These are phyloP conservation scores for Dromius quadrimaculatus DNA, from an alignment of 2,888 invertebrate species.

Conservation along the genomic window DNA sequence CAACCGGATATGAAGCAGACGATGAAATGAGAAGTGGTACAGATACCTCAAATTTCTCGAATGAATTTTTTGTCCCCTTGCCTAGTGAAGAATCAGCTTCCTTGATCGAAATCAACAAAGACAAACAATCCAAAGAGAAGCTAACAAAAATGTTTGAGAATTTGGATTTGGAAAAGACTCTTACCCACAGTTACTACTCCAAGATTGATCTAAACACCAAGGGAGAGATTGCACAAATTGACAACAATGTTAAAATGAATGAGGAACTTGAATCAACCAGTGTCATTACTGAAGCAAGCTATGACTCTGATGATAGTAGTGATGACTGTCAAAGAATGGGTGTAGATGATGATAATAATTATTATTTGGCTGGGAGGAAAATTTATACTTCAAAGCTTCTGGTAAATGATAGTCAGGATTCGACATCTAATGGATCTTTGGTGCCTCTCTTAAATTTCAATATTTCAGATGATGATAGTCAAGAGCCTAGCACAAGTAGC, in stretches of 20 bases:
- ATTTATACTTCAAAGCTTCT: constrained; percentile 3
- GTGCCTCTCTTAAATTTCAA: constrained; percentile 3
- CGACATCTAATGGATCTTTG: not conserved
- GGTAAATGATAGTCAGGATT: not conserved
- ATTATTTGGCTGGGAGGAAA: not conserved
- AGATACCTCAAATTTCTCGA: too few species aligned
- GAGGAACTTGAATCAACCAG: not conserved
- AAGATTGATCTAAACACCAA: constrained; percentile 2
- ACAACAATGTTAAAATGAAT: constrained; percentile 18
- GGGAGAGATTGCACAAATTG: constrained; percentile 17
- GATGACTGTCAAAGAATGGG: constrained; percentile 1
- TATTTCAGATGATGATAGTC: constrained; percentile 9
- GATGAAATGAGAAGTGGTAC: too few species aligned
- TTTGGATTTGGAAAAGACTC: not conserved
- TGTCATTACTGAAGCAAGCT: not conserved
- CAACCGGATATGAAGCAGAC: too few species aligned
- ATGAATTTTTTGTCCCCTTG: not conserved
- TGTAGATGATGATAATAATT: not conserved
- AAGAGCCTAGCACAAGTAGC: not conserved
- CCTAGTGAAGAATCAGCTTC: not conserved
- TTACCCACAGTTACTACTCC: not conserved
- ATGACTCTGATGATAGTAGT: constrained; percentile 1
- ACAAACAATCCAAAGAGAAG: not conserved
- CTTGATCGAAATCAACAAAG: not conserved
- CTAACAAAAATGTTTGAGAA: not conserved